Evolutionary conservation across 2,113 vertebrate species (phyloP).

Genomic region (Apteryx mantelli): DNA sequence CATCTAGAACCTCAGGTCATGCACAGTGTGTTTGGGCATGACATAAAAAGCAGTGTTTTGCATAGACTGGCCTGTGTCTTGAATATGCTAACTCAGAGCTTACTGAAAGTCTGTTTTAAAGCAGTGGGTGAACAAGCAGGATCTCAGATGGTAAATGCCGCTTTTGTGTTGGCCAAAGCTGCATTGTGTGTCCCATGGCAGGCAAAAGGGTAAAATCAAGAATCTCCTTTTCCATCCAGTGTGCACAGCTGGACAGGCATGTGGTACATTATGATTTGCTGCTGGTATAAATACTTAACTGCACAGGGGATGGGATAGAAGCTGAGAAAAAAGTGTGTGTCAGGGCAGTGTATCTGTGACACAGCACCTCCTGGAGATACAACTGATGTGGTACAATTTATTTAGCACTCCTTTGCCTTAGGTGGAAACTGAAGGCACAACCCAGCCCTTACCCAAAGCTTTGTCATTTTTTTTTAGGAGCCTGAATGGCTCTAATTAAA

Average conservation of each 20-base stretch:
- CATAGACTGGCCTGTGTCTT: background rate
- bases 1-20: background rate
- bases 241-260: background rate
- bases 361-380: background rate
- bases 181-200: background rate
- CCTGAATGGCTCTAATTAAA: background rate
- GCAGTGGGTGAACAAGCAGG: background rate
- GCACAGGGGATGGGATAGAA: background rate
- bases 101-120: background rate
- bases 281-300: background rate
- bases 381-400: background rate
- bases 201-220: background rate
- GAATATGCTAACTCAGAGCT: background rate
- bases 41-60: background rate
- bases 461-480: background rate
- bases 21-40: background rate
- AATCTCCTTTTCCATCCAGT: fast-evolving
- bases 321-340: background rate
- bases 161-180: background rate
- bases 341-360: background rate
- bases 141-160: background rate
- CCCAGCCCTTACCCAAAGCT: background rate
- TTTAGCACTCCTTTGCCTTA: background rate
- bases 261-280: background rate
- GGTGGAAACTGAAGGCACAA: background rate